Evolutionary conservation across 2,113 vertebrate genomes (phyloP), one percentile per base, ranked within the genome.

Genomic region (Calidris pygmaea): DNA sequence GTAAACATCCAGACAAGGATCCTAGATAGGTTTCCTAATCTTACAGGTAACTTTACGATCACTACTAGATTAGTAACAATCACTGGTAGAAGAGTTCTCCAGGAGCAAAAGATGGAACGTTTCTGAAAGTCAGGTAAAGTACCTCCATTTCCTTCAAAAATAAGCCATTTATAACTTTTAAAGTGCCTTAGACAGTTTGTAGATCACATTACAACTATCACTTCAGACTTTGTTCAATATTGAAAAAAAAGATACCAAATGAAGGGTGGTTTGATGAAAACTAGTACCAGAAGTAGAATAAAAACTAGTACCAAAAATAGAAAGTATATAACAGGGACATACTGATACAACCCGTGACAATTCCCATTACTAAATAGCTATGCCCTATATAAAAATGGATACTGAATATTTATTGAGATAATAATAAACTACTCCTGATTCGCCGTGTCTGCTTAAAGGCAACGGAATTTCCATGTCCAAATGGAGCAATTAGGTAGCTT

Each of bases 41-140:
- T 35, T 56, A 56, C 0, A 58, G 24, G 20, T 76, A 53, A 66
- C 22, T 94, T 92, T 22, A 89, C 0, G 0, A 41, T 18, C 30
- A 22, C 12, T 60, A 23, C 23, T 41, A 79, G 20, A 79, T 50
- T 45, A 72, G 34, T 29, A 88, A 60, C 27, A 70, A 45, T 39
- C 11, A 58, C 47, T n/a, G 11, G 14, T 34, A 77, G 24, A 83
- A 73, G 23, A 91, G 29, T 20, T 88, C n/a, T 74, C 34, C 55
- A 85, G 19, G 5, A 80, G 8, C 17, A 90, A 87, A 70, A 43
- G 3, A 80, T 17, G 15, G 15, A 72, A 59, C 3, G 53, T 65
- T 48, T 74, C 52, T 41, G 14, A 10, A 77, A 45, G 9, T 85
- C 68, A 35, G 11, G 0, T 29, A 90, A 26, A 26, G 6, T 67